phyloP scores from a whole-genome alignment of 2,113 vertebrate genomes.

The Hypomesus transpacificus region DNA sequence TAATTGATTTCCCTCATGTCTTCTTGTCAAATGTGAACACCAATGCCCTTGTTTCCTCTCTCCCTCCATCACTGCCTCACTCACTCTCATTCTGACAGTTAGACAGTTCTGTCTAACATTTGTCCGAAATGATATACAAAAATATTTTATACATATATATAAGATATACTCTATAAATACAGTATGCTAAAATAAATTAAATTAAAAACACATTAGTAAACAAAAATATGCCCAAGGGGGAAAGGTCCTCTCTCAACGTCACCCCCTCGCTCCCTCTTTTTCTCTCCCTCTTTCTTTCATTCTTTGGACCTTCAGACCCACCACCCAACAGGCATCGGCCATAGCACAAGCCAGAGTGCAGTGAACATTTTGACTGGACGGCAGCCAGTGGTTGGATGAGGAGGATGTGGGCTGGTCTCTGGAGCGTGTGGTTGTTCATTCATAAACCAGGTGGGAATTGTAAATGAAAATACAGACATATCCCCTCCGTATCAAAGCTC shows the following conservation, averaged over 20 bases:
- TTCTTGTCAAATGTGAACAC: conserved; percentile 55
- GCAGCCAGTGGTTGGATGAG: conserved; percentile 54
- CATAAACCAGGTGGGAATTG: conserved; percentile 66
- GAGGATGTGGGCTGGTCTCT: conserved; percentile 67
- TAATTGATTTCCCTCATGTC: conserved; percentile 62
- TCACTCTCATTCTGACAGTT: too few relatives aligned
- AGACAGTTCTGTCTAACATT: too few relatives aligned
- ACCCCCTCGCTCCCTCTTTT: not conserved
- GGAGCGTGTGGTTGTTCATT: conserved; percentile 65
- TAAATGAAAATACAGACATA: conserved; percentile 66
- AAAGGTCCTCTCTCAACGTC: conserved; percentile 2
- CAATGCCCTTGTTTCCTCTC: conserved; percentile 10
- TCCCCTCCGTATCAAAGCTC: conserved; percentile 54
- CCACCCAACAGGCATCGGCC: conserved; percentile 29
- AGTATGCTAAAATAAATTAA: too few relatives aligned
- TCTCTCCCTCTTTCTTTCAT: not conserved
- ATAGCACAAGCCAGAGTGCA: conserved; percentile 35
- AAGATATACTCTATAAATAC: not conserved
- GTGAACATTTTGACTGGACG: conserved; percentile 63
- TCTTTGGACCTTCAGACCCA: conserved; percentile 22
- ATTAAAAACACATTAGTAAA: too few relatives aligned
- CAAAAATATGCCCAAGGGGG: conserved; percentile 19
- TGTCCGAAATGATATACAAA: too few relatives aligned
- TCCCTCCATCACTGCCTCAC: too few relatives aligned
- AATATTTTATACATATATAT: too few relatives aligned